Conservation (phyloP, 2,888 invertebrate genomes). For the Caenorhabditis virilis region DNA sequence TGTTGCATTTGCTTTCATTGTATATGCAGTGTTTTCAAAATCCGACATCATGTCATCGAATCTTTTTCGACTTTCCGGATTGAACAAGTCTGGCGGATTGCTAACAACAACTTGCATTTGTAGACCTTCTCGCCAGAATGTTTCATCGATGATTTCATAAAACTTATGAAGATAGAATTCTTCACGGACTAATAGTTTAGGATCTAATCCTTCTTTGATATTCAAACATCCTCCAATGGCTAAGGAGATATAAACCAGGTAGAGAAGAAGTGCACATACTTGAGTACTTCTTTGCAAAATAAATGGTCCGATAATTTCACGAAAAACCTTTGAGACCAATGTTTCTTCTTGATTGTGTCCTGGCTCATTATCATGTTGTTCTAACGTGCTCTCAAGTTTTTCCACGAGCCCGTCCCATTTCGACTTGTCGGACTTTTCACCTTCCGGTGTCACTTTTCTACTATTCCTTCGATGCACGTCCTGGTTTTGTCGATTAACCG, state of each 20-base stretch:
- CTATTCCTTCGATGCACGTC: background rate
- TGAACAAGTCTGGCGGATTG: constrained; percentile 63
- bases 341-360: constrained; percentile 54
- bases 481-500: constrained; percentile 35
- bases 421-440: constrained; percentile 27
- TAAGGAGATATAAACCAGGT: constrained; percentile 54
- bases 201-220: constrained; percentile 59
- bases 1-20: constrained; percentile 66
- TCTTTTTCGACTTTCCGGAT: constrained; percentile 35
- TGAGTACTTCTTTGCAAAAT: constrained; percentile 56
- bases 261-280: constrained; percentile 48
- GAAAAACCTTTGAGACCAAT: constrained; percentile 64
- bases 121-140: constrained; percentile 68
- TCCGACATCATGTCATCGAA: constrained; percentile 54
- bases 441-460: too few relatives aligned
- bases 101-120: constrained; percentile 68
- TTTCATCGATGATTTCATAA: constrained; percentile 65
- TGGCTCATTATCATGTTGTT: too few relatives aligned
- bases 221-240: constrained; percentile 58
- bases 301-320: constrained; percentile 66
- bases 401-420: constrained; percentile 40
- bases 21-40: constrained; percentile 60
- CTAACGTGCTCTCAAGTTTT: constrained; percentile 23
- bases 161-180: constrained; percentile 64
- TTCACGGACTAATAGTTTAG: constrained; percentile 59